A percentile compares a stretch with the other conserved stretches of the same genome.
phyloP scores from a whole-genome alignment of 1,140 invertebrate genomes.

The Tribolium madens region DNA sequence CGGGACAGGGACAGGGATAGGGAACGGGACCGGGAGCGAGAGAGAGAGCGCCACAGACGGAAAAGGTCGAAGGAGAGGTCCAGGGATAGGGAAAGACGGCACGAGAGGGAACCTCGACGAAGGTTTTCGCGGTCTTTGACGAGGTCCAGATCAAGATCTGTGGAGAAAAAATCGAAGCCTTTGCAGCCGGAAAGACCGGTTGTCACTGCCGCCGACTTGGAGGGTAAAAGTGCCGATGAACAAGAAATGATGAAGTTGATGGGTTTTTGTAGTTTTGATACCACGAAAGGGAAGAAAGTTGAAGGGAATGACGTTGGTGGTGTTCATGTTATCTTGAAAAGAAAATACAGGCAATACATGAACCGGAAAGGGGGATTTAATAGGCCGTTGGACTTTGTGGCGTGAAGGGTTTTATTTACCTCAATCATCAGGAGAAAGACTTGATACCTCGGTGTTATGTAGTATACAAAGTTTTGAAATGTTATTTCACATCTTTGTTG shows the following conservation, averaged over 20 bases:
- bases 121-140: constrained; percentile 66
- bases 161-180: constrained; percentile 65
- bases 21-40: constrained; percentile 68
- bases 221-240: constrained; percentile 90
- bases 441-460: constrained; percentile 24
- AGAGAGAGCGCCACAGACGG: constrained; percentile 69
- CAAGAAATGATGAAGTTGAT: constrained; percentile 96
- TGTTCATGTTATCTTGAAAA: constrained; percentile 95
- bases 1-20: constrained; percentile 63
- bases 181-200: constrained; percentile 70
- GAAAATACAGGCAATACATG: constrained; percentile 99
- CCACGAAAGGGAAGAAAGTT: constrained; percentile 96
- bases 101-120: constrained; percentile 67
- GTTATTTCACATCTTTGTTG: constrained; percentile 38
- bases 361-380: constrained; percentile 99
- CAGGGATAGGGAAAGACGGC: constrained; percentile 65
- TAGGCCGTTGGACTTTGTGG: constrained; percentile 95
- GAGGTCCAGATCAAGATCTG: constrained; percentile 66
- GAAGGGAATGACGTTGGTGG: constrained; percentile 92
- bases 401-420: constrained; percentile 65
- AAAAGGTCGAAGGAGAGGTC: constrained; percentile 71
- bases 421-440: constrained; percentile 31
- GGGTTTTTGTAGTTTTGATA: constrained; percentile 96
- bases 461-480: constrained; percentile 33
- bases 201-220: constrained; percentile 79